Percentiles rank a stretch among this genome's conserved stretches.
Conservation (phyloP, 1,140 invertebrate genomes). For the Macrobrachium rosenbergii region DNA sequence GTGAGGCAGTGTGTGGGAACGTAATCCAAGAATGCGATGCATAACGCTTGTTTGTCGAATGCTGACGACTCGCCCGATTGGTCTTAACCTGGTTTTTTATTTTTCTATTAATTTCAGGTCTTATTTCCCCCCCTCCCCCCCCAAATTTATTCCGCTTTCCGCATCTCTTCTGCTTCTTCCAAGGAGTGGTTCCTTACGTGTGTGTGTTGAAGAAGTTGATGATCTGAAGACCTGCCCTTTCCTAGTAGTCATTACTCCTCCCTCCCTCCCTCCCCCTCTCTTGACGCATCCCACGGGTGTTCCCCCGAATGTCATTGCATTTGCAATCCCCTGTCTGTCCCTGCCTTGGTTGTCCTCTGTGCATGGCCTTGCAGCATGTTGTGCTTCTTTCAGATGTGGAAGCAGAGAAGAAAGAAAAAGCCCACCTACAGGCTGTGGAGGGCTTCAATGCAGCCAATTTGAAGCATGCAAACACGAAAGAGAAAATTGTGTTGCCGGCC, state of each 20-base stretch:
- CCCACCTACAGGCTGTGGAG: slow-evolving; percentile 73
- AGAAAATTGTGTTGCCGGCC: slow-evolving; percentile 93
- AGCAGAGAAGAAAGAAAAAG: slow-evolving; percentile 60
- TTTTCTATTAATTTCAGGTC: too few relatives aligned
- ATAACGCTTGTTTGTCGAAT: too few relatives aligned
- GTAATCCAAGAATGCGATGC: too few relatives aligned
- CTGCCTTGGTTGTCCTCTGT: slow-evolving; percentile 15
- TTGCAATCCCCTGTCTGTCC: not conserved
- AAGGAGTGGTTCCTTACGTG: too few relatives aligned
- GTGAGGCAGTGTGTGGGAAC: too few relatives aligned
- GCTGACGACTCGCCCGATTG: too few relatives aligned
- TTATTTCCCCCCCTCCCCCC: too few relatives aligned
- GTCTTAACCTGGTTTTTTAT: too few relatives aligned
- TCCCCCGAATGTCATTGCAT: not conserved
- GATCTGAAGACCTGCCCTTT: too few relatives aligned
- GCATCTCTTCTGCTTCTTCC: too few relatives aligned
- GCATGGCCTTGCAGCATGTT: slow-evolving; percentile 56
- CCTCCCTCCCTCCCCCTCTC: not conserved
- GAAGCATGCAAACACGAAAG: slow-evolving; percentile 92
- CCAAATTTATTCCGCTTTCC: too few relatives aligned
- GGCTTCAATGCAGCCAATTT: slow-evolving; percentile 84
- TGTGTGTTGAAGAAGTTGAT: too few relatives aligned
- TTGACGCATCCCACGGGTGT: not conserved
- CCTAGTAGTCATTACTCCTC: slow-evolving; percentile 62
- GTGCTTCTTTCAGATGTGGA: slow-evolving; percentile 63